phyloP scores from a whole-genome alignment of 2,797 vertebrate species.

The Mastacembelus armatus region DNA sequence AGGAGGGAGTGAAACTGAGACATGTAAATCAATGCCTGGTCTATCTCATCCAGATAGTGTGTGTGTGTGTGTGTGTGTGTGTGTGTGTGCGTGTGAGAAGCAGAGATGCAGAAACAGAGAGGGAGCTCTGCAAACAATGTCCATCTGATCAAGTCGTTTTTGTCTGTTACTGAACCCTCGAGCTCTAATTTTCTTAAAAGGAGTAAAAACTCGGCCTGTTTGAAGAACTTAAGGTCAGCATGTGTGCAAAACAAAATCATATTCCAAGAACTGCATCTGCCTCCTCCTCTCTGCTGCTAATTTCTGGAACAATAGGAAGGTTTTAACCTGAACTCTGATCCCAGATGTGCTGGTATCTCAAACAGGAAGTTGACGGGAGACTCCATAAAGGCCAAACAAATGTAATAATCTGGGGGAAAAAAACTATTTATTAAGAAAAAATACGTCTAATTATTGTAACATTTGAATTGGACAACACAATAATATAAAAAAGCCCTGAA shows the following conservation, averaged over 20 bases:
- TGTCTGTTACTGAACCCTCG: constrained; percentile 15
- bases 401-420: too few relatives aligned
- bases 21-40: constrained; percentile 64
- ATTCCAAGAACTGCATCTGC: too few relatives aligned
- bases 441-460: too few relatives aligned
- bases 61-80: constrained; percentile 27
- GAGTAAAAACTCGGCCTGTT: neutral
- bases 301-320: too few relatives aligned
- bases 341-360: too few relatives aligned
- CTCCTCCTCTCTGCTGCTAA: too few relatives aligned
- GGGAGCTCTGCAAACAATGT: constrained; percentile 16
- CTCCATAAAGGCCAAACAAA: too few relatives aligned
- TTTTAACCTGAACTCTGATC: too few relatives aligned
- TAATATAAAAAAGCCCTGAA: neutral
- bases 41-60: constrained; percentile 52
- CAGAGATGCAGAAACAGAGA: neutral
- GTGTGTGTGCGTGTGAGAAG: constrained; percentile 5
- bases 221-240: neutral
- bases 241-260: neutral
- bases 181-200: constrained; percentile 8
- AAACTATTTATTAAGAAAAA: too few relatives aligned
- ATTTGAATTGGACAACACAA: too few relatives aligned
- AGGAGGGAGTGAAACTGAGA: constrained; percentile 56
- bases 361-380: too few relatives aligned
- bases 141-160: constrained; percentile 11